Conservation (phyloP, 2,113 vertebrate species). For the Melanerpes aurifrons region DNA sequence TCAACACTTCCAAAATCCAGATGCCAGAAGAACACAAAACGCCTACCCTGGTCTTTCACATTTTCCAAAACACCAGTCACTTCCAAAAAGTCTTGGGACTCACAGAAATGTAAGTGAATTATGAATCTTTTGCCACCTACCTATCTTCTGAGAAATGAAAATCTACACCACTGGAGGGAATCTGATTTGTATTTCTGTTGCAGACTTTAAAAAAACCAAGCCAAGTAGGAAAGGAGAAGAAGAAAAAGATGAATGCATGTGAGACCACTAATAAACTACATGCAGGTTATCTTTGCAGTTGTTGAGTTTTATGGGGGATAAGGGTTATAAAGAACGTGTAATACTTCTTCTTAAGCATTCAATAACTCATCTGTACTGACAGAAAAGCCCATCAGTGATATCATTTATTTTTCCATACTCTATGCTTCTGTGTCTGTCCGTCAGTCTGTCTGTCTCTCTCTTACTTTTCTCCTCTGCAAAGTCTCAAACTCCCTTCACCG, state of each 20-base stretch:
- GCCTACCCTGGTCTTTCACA: not conserved
- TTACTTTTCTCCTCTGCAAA: not conserved
- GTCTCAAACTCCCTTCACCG: not conserved
- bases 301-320: not conserved
- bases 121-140: not conserved
- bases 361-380: conserved; percentile 9
- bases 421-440: not conserved
- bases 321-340: not conserved
- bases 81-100: not conserved
- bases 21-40: not conserved
- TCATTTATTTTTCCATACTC: not conserved
- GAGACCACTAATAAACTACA: not conserved
- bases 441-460: not conserved
- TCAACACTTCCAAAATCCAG: not conserved
- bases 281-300: not conserved
- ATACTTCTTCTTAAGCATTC: conserved; percentile 4
- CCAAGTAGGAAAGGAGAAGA: not conserved
- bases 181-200: not conserved
- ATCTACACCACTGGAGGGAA: not conserved
- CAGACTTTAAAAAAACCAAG: not conserved
- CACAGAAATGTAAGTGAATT: not conserved
- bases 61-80: not conserved
- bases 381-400: not conserved
- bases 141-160: not conserved
- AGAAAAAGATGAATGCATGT: not conserved